Conservation (phyloP, 2,113 vertebrate species). For the Turdus rufiventris region DNA sequence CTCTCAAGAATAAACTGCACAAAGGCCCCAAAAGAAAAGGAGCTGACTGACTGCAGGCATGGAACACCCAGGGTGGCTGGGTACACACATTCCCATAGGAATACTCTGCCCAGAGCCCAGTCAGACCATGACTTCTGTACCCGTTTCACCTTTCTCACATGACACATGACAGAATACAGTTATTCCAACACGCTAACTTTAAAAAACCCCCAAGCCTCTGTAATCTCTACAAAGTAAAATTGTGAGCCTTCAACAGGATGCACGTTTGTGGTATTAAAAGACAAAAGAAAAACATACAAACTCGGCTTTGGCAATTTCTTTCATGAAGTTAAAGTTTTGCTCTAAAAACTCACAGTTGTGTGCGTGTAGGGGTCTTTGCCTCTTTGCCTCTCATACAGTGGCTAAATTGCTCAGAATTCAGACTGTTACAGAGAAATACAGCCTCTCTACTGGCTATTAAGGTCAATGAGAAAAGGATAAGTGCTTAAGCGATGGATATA, state of each 20-base stretch:
- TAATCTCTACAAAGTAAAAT: background rate
- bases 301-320: background rate
- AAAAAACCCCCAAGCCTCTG: rapidly evolving
- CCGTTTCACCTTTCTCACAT: background rate
- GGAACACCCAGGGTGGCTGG: background rate
- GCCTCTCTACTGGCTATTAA: background rate
- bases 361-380: rapidly evolving
- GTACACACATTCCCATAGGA: background rate
- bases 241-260: background rate
- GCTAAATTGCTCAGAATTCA: background rate
- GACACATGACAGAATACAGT: rapidly evolving
- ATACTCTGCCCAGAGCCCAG: background rate
- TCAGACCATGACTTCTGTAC: background rate
- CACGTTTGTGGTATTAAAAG: rapidly evolving
- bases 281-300: background rate
- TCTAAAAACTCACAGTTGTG: background rate
- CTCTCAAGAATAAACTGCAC: background rate
- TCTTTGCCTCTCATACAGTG: background rate
- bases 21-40: background rate
- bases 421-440: background rate
- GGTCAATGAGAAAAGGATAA: constrained; percentile 10
- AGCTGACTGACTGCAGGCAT: background rate
- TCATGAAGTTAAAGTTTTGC: background rate
- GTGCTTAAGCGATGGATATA: background rate
- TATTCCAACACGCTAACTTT: background rate